phyloP scores from a whole-genome alignment of 2,888 invertebrate genomes.

The Rhingia rostrata region DNA sequence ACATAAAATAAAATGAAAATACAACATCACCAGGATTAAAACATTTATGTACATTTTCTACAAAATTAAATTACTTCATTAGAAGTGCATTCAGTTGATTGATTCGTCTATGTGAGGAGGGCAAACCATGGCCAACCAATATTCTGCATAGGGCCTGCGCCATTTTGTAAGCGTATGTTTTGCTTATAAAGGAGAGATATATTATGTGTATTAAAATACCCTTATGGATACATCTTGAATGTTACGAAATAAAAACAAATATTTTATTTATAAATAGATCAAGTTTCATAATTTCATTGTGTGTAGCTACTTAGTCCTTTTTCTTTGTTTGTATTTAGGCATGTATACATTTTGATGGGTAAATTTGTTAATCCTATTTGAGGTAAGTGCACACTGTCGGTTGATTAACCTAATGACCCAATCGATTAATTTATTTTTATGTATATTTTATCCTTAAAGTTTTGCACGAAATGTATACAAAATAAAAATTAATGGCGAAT shows the following conservation, averaged over 20 bases:
- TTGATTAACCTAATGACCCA: too few relatives aligned
- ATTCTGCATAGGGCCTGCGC: slow-evolving; percentile 16
- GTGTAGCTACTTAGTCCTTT: too few relatives aligned
- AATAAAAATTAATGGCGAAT: too few relatives aligned
- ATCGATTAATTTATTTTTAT: too few relatives aligned
- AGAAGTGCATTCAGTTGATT: slow-evolving; percentile 70
- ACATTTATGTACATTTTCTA: not conserved
- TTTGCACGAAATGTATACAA: too few relatives aligned
- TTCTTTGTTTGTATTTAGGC: too few relatives aligned
- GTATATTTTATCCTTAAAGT: too few relatives aligned
- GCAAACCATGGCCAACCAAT: not conserved
- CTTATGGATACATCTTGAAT: not conserved
- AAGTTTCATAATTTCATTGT: too few relatives aligned
- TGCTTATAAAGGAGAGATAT: not conserved
- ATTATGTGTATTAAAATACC: slow-evolving; percentile 3
- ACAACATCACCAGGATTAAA: not conserved
- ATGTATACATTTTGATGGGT: too few relatives aligned
- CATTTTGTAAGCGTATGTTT: slow-evolving; percentile 1
- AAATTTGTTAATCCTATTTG: too few relatives aligned
- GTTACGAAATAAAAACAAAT: not conserved
- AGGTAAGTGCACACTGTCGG: too few relatives aligned
- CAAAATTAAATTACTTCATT: slow-evolving; percentile 57
- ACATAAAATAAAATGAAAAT: not conserved
- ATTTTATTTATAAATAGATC: too few relatives aligned
- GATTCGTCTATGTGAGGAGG: slow-evolving; percentile 34